A percentile compares a stretch with the other conserved stretches of the same genome.
Evolutionary conservation across 1,140 invertebrate species (phyloP).

Genomic region (Lasaia peninsularis): DNA sequence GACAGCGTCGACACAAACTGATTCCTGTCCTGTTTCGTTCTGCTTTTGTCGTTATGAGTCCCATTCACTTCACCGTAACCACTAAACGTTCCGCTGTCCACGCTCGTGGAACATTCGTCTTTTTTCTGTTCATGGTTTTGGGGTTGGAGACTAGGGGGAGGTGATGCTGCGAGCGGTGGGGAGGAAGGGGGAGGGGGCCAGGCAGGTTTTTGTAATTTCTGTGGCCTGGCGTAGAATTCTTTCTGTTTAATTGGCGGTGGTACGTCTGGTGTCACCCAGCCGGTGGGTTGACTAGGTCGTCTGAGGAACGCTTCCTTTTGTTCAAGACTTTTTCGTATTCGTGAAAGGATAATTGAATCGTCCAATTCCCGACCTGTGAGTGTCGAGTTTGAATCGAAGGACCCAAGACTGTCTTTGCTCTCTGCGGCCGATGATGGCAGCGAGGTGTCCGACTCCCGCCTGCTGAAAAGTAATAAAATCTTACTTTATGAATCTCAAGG

Average conservation of each 20-base stretch:
- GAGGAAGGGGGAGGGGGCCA: constrained; percentile 82
- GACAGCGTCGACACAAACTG: constrained; percentile 79
- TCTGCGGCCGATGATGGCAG: constrained; percentile 78
- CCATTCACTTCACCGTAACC: constrained; percentile 68
- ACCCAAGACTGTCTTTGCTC: constrained; percentile 82
- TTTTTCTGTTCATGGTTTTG: constrained; percentile 45
- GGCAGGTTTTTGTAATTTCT: constrained; percentile 84
- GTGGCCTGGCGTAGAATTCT: constrained; percentile 87
- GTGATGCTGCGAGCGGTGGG: constrained; percentile 53
- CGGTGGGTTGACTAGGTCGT: constrained; percentile 83
- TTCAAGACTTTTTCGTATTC: constrained; percentile 88
- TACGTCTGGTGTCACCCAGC: constrained; percentile 74
- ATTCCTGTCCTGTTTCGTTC: constrained; percentile 72
- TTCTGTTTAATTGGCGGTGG: constrained; percentile 78
- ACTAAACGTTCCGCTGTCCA: constrained; percentile 66
- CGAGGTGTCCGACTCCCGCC: constrained; percentile 79
- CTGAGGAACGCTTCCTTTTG: constrained; percentile 92
- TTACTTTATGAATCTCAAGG: not conserved
- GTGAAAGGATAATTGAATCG: constrained; percentile 82
- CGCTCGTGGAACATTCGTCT: constrained; percentile 64
- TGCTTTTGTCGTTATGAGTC: constrained; percentile 49
- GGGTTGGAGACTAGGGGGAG: constrained; percentile 40
- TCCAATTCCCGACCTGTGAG: constrained; percentile 81
- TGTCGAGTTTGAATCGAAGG: constrained; percentile 82
- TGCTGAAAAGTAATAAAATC: constrained; percentile 40